A percentile compares a stretch with the other conserved stretches of the same genome.
These are phyloP conservation scores for Blennius ocellaris DNA, from an alignment of 2,113 vertebrate genomes.

Conservation along the genomic window DNA sequence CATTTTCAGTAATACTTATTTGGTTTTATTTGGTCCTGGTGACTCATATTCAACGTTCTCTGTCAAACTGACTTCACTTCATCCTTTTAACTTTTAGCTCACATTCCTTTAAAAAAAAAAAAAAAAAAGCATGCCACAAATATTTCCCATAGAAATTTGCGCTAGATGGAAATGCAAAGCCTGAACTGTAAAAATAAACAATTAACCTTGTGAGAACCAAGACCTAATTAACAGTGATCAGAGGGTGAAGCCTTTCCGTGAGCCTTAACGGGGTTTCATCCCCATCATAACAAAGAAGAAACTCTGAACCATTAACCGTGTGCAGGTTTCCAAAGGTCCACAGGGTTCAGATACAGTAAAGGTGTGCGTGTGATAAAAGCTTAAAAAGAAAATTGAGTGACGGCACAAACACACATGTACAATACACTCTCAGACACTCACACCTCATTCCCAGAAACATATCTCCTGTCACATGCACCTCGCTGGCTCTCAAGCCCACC, in stretches of 20 bases:
- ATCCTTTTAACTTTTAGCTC: no score
- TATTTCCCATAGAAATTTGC: neutral
- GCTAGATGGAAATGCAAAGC: neutral
- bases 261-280: neutral
- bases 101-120: neutral
- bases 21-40: no score
- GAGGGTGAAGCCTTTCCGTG: neutral
- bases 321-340: slow-evolving; percentile 43
- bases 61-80: no score
- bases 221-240: neutral
- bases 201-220: neutral
- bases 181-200: neutral
- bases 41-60: no score
- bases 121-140: neutral
- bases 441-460: slow-evolving; percentile 75
- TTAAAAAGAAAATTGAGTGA: slow-evolving; percentile 11
- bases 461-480: slow-evolving; percentile 68
- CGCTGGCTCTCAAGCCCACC: slow-evolving; percentile 49
- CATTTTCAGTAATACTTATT: no score
- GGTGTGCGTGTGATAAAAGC: slow-evolving; percentile 50
- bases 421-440: slow-evolving; percentile 48
- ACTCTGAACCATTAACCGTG: slow-evolving; percentile 1
- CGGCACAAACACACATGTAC: slow-evolving; percentile 32
- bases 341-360: slow-evolving; percentile 34
- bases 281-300: neutral